Evolutionary conservation across 2,113 vertebrate species (phyloP).

Genomic region (Carlito syrichta): DNA sequence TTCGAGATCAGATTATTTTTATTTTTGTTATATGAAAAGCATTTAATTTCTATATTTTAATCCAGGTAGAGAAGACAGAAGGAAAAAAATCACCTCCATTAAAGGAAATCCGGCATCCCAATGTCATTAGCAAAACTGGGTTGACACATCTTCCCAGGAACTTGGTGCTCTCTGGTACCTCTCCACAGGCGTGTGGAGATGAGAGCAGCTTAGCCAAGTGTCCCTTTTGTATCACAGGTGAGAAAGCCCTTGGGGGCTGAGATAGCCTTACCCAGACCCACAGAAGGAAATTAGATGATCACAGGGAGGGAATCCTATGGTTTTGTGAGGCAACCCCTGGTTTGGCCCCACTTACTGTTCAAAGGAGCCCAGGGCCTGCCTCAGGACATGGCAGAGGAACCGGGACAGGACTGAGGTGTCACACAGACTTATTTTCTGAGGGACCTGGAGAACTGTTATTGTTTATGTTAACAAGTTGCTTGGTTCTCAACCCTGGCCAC

Average conservation of each 20-base stretch:
- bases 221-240: neutral
- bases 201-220: neutral
- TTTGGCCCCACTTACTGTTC: neutral
- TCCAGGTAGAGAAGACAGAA: neutral
- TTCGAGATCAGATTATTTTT: neutral
- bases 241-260: neutral
- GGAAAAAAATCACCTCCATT: neutral
- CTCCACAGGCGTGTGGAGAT: fast-evolving
- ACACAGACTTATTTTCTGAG: neutral
- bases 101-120: neutral
- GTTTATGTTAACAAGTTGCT: neutral
- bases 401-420: neutral
- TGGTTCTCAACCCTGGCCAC: neutral
- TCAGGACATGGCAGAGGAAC: neutral
- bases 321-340: neutral
- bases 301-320: neutral
- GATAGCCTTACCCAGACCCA: neutral
- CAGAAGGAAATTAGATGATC: neutral
- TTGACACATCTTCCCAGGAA: neutral
- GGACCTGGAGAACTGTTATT: neutral
- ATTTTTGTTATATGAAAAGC: neutral
- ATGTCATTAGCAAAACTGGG: neutral
- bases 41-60: neutral
- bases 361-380: neutral
- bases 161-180: neutral